phyloP scores from a whole-genome alignment of 2,888 invertebrate genomes.

The Cactoblastis cactorum region DNA sequence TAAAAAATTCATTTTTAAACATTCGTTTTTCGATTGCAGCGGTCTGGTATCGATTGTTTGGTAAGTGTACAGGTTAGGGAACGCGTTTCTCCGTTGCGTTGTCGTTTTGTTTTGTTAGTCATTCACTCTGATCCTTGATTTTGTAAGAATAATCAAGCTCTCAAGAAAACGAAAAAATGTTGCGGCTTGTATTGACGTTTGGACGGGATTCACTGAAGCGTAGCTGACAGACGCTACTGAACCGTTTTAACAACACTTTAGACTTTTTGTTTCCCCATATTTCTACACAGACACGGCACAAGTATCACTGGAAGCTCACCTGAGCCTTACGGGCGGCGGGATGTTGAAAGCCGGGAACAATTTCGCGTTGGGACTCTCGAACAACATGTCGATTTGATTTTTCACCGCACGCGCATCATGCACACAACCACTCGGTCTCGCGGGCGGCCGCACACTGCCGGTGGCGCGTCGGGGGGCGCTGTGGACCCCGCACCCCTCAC shows the following conservation, averaged over 20 bases:
- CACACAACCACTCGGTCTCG: conserved; percentile 49
- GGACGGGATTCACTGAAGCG: conserved; percentile 42
- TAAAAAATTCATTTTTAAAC: background rate
- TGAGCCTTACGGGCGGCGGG: conserved; percentile 83
- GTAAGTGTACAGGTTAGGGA: background rate
- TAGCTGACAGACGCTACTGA: conserved; percentile 46
- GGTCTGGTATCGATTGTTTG: conserved; percentile 11
- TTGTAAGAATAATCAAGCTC: background rate
- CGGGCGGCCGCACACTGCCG: conserved; percentile 66
- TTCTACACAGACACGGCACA: conserved; percentile 37
- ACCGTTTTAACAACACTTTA: conserved; percentile 51
- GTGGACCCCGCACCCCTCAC: conserved; percentile 34
- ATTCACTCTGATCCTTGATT: background rate
- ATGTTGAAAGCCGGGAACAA: conserved; percentile 84
- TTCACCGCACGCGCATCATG: conserved; percentile 67
- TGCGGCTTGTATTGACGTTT: conserved; percentile 57
- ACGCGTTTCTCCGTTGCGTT: conserved; percentile 9
- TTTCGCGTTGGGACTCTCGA: conserved; percentile 86
- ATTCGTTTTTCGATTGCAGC: conserved; percentile 4
- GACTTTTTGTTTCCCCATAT: conserved; percentile 48
- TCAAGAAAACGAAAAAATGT: conserved; percentile 29
- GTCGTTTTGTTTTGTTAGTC: background rate
- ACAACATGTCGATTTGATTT: conserved; percentile 81
- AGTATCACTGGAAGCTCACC: conserved; percentile 57
- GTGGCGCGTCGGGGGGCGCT: conserved; percentile 36